Evolutionary conservation across 1,140 invertebrate genomes (phyloP), one percentile per base, ranked within the genome.

Genomic region (Anastatus disparis): DNA sequence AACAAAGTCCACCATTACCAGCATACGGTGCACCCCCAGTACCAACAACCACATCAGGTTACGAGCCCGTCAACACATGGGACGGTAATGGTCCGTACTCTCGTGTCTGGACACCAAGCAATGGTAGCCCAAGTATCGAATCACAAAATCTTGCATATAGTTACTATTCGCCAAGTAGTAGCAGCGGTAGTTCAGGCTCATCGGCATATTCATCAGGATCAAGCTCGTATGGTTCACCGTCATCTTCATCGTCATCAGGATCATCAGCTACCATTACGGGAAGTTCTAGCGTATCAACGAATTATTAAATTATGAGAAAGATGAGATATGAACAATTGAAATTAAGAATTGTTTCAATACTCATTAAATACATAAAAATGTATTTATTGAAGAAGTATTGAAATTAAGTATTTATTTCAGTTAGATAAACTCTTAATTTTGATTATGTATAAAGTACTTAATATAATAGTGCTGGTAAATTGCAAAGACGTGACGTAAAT

Each of bases 131-230:
- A n/a, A n/a, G n/a, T n/a, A 76, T 81, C 38, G 83, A 86, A 48
- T 81, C 87, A 0, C 91, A 93, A 74, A 91, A 90, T 74, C 82
- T 93, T 44, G 93, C 93, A 46, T 95, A 95, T 82, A 94, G 89
- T 77, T 91, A 91, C 3, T 94, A 94, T 81, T 90, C 92, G 72
- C 89, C 91, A 55, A 87, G 88, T 77, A 80, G 78, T 44, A 79
- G 76, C 4, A 79, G 74, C 27, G 80, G 79, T 2, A 89, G 89
- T 75, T 48, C 29, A 13, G 78, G 82, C 3, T 70, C 81, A 29
- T 74, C 78, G 3, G 87, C 88, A 4, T 82, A 86, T 0, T 85
- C 87, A 2, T 86, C 87, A 0, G 81, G 84, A 22, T 87, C 86
- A 0, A 87, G 88, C 71, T 84, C 85, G 40, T 88, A 87, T 40